Conservation (phyloP, 2,888 invertebrate species). For the Tenthredo amoena region DNA sequence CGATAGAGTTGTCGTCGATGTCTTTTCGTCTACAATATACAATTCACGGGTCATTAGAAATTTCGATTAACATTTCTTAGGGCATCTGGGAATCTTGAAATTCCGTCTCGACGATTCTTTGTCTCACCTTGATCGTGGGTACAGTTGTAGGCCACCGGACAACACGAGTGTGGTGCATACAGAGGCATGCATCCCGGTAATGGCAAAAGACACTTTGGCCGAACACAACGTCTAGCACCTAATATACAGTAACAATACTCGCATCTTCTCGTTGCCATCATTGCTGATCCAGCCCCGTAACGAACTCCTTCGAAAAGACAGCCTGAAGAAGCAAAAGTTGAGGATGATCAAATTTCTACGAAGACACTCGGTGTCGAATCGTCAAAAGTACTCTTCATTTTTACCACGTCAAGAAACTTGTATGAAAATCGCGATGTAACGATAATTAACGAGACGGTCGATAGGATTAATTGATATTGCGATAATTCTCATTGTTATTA, state of each 20-base stretch:
- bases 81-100: slow-evolving; percentile 44
- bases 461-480: slow-evolving; percentile 53
- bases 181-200: slow-evolving; percentile 85
- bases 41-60: background rate
- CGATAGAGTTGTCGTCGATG: slow-evolving; percentile 67
- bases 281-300: slow-evolving; percentile 90
- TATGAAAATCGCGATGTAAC: slow-evolving; percentile 43
- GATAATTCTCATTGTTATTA: background rate
- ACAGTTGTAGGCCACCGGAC: slow-evolving; percentile 91
- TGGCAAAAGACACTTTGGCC: slow-evolving; percentile 89
- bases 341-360: background rate
- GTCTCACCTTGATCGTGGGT: slow-evolving; percentile 67
- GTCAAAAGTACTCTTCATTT: slow-evolving; percentile 33
- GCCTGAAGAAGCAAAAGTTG: slow-evolving; percentile 78
- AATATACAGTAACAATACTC: slow-evolving; percentile 92
- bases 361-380: background rate
- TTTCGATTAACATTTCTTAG: background rate
- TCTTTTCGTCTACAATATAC: slow-evolving; percentile 62
- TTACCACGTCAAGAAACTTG: background rate
- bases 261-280: slow-evolving; percentile 89
- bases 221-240: slow-evolving; percentile 83
- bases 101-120: background rate
- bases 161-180: slow-evolving; percentile 85
- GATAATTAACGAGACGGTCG: slow-evolving; percentile 55
- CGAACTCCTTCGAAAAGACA: slow-evolving; percentile 86